Percentiles rank a stretch among this genome's conserved stretches.
Conservation (phyloP, 2,888 invertebrate species). For the Lomographa bimaculata region DNA sequence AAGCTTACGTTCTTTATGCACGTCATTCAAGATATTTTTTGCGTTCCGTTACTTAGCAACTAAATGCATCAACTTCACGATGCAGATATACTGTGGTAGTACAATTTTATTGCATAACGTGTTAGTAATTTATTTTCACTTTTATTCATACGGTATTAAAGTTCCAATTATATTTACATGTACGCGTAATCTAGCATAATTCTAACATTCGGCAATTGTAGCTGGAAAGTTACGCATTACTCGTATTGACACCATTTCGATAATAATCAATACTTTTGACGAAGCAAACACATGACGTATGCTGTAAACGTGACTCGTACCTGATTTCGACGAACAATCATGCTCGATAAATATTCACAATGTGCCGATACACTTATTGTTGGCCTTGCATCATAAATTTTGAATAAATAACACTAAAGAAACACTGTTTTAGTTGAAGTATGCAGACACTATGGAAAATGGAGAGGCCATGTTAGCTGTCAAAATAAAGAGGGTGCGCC, state of each 20-base stretch:
- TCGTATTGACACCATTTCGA: slow-evolving; percentile 36
- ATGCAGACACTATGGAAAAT: slow-evolving; percentile 18
- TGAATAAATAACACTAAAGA: slow-evolving; percentile 12
- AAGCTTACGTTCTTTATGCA: neutral
- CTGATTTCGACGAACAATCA: slow-evolving; percentile 22
- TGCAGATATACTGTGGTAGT: no score
- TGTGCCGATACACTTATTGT: slow-evolving; percentile 11
- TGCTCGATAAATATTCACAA: slow-evolving; percentile 18
- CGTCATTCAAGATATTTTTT: slow-evolving; percentile 10
- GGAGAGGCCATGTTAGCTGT: slow-evolving; percentile 38
- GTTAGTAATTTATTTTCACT: slow-evolving; percentile 21
- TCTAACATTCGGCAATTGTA: slow-evolving; percentile 25
- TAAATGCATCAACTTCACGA: slow-evolving; percentile 67
- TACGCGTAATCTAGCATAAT: slow-evolving; percentile 3
- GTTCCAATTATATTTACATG: neutral
- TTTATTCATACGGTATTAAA: slow-evolving; percentile 3
- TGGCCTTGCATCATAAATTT: slow-evolving; percentile 24
- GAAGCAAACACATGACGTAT: slow-evolving; percentile 33
- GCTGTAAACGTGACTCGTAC: slow-evolving; percentile 24
- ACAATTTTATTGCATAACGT: slow-evolving; percentile 39
- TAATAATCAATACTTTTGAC: slow-evolving; percentile 55
- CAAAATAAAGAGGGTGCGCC: slow-evolving; percentile 32
- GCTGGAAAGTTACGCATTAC: slow-evolving; percentile 8
- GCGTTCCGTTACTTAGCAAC: slow-evolving; percentile 68
- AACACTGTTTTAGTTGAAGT: slow-evolving; percentile 9